Base-by-base conservation (phyloP, 2,888 invertebrate genomes). In the Stenodema calcarata region DNA sequence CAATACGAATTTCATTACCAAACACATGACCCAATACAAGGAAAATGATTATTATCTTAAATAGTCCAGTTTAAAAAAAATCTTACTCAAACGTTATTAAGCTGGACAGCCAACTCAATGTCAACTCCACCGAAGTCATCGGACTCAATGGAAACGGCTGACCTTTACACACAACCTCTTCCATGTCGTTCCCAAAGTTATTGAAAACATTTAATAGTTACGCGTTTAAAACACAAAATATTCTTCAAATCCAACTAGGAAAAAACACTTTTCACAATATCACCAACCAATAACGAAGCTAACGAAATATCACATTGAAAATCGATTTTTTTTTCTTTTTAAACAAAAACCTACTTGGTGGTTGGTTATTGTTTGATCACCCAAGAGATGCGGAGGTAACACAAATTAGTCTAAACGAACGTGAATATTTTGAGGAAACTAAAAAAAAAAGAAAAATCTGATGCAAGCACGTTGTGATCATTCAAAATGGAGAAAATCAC, bases 291-390 rank as follows among this genome's bases (percentile, higher is more conserved):
- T 76, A 30, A 78, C 14, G 27, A 27, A 18, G 42, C 44, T 44
- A 78, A 44, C 78, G 18, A 78, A 44, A 78, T 78, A 78, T 78
- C 78, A 78, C 78, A 78, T 78, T 47, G 23, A 78, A 75, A 73
- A 35, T 73, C 30, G 73, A 62, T 62, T 62, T 23, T 23, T 47
- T 3, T 47, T 16, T 47, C 12, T 47, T 16, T 3, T 14, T 14
- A 2, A 23, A 62, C 23, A 23, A 62, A 23, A 62, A 62, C 62
- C 18, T 11, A 35, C 27, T 62, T 62, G 62, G 62, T 62, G 62
- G 62, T 23, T 62, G 62, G 14, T 35, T 35, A 4, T n/a, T 16
- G 44, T 62, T 62, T 18, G 23, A 62, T 62, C 23, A 23, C 62
- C 2, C 50, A 23, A 62, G 12, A 62, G 27, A 62, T 18, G 23